Evolutionary conservation across 2,113 vertebrate species (phyloP), one percentile per base, ranked within the genome.

Genomic region (Alligator mississippiensis): DNA sequence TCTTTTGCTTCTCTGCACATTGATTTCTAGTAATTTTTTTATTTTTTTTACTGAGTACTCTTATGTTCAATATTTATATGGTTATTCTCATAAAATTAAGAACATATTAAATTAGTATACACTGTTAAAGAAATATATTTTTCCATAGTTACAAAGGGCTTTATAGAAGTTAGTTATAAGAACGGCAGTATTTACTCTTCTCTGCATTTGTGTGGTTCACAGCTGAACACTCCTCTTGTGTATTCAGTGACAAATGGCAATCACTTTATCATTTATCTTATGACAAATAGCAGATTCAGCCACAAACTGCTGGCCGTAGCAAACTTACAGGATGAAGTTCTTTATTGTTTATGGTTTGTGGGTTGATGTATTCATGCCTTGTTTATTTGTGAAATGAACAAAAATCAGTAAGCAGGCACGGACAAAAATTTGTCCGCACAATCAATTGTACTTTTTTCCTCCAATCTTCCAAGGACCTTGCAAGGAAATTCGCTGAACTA

Each of bases 341-440:
- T 98, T 98, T 98, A 98, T 98, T 98, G 98, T 98, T 98, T 98
- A 98, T 98, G 98, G 98, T 98, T 98, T 98, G 96, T 98, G 98
- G 97, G 97, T 98, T 98, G 98, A 98, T 98, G 98, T 98, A 98
- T 98, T 98, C 98, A 98, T 98, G 98, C 98, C 98, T 98, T 98
- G 98, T 98, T 98, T 98, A 97, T 98, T 98, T 98, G 98, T 98
- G 98, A 98, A 98, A 98, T 98, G 98, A 98, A 98, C 98, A 98
- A 98, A 98, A 98, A 97, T 98, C 98, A 97, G 98, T 98, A 98
- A 98, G 98, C 97, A 98, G 98, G 97, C 98, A 98, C 96, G 97
- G 98, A 98, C 94, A 98, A 97, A 98, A 98, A 98, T 97, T 97
- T 98, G 98, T 97, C 98, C 96, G 34, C 96, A 79, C 97, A 97